Conservation (phyloP, 2,113 vertebrate genomes). For the Odocoileus hemionus region DNA sequence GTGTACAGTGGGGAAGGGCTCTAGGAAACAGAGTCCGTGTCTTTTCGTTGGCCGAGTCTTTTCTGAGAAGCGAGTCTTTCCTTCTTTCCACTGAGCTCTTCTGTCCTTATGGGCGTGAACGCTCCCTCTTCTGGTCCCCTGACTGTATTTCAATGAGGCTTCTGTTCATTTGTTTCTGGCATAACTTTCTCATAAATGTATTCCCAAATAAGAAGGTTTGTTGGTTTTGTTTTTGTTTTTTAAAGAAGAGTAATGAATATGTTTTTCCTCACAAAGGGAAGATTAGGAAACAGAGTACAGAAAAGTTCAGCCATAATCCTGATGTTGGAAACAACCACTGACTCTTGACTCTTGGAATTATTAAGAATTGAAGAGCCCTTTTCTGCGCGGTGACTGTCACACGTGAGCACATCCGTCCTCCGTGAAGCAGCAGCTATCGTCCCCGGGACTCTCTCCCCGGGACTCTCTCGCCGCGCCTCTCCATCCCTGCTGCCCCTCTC, state of each 20-base stretch:
- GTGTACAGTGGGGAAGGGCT: neutral
- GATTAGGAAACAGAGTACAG: neutral
- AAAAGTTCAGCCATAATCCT: neutral
- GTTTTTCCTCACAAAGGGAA: neutral
- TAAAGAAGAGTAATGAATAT: neutral
- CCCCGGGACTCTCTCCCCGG: neutral
- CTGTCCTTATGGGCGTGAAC: too few relatives aligned
- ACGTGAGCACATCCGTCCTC: neutral
- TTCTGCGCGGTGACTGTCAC: neutral
- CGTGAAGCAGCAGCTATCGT: neutral
- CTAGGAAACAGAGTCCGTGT: neutral
- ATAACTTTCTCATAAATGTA: neutral
- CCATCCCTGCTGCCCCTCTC: neutral
- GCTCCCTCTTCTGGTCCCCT: too few relatives aligned
- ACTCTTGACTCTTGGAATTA: neutral
- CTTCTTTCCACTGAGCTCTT: too few relatives aligned
- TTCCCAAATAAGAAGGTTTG: neutral
- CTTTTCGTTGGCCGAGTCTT: neutral
- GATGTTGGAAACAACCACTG: neutral
- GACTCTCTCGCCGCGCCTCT: rapidly evolving
- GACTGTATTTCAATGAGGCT: too few relatives aligned
- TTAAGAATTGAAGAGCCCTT: neutral
- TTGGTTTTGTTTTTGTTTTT: neutral
- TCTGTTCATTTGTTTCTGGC: too few relatives aligned
- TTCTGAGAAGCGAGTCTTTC: too few relatives aligned